phyloP scores from a whole-genome alignment of 2,888 invertebrate genomes.

The Acronicta psi region DNA sequence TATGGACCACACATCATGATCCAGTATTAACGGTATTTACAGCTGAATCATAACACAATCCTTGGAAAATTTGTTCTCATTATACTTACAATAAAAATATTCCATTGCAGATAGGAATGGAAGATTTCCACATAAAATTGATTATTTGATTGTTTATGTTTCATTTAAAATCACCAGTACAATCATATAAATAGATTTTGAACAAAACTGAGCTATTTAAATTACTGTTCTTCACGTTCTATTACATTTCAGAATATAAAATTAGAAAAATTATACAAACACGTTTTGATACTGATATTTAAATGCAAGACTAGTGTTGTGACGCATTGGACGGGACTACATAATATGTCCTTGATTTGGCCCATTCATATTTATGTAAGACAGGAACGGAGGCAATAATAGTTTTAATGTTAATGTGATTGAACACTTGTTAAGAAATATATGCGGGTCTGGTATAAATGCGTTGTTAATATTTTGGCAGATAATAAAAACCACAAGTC shows the following conservation, averaged over 20 bases:
- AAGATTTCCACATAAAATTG: slow-evolving; percentile 34
- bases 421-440: slow-evolving; percentile 30
- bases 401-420: slow-evolving; percentile 38
- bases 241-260: slow-evolving; percentile 27
- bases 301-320: slow-evolving; percentile 60
- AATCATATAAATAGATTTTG: slow-evolving; percentile 7
- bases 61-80: slow-evolving; percentile 8
- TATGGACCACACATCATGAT: slow-evolving; percentile 12
- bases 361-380: slow-evolving; percentile 73
- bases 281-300: slow-evolving; percentile 47
- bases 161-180: slow-evolving; percentile 26
- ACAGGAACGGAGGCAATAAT: slow-evolving; percentile 54
- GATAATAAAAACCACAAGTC: neutral
- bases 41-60: slow-evolving; percentile 8
- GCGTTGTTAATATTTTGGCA: slow-evolving; percentile 7
- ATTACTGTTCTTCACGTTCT: slow-evolving; percentile 23
- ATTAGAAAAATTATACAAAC: slow-evolving; percentile 46
- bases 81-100: slow-evolving; percentile 29
- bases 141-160: slow-evolving; percentile 16
- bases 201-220: slow-evolving; percentile 9
- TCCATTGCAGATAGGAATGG: slow-evolving; percentile 28
- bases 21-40: slow-evolving; percentile 8
- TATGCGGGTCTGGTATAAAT: slow-evolving; percentile 16
- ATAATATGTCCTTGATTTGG: slow-evolving; percentile 71
- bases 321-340: slow-evolving; percentile 62